Evolutionary conservation across 1,140 invertebrate species (phyloP).

Genomic region (Cyrtorhinus lividipennis): DNA sequence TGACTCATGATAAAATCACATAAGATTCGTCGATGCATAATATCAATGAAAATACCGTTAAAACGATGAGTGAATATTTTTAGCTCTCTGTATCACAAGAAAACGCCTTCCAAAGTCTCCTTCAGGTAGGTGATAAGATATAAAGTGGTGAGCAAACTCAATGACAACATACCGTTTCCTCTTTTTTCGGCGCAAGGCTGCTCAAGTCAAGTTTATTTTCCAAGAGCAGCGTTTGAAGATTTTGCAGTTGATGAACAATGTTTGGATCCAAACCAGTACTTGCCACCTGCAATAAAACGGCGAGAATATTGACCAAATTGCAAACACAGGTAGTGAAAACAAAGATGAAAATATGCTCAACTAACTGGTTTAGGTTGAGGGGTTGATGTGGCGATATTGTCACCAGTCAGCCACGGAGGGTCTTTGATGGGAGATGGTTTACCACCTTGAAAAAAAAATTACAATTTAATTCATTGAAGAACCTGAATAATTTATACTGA

Average conservation of each 20-base stretch:
- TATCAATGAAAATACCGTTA: too few species aligned
- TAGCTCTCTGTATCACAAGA: too few species aligned
- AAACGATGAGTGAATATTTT: too few species aligned
- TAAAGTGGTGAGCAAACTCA: not conserved
- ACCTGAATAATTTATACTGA: too few species aligned
- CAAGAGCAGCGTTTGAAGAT: conserved; percentile 13
- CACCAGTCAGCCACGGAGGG: conserved; percentile 14
- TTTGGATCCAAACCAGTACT: conserved; percentile 15
- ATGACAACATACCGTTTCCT: not conserved
- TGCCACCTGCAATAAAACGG: conserved; percentile 1
- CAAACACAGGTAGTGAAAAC: not conserved
- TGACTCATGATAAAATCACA: too few species aligned
- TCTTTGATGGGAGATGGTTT: conserved; percentile 20
- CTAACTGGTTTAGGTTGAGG: conserved; percentile 11
- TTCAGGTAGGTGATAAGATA: too few species aligned
- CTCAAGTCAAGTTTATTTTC: conserved; percentile 9
- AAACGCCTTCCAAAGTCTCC: too few species aligned
- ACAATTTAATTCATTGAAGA: not conserved
- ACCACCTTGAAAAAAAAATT: conserved; percentile 9
- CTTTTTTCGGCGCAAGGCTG: not conserved
- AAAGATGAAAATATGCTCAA: not conserved
- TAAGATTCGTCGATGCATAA: too few species aligned
- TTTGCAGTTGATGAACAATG: conserved; percentile 19
- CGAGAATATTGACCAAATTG: not conserved
- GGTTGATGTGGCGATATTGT: not conserved